phyloP scores from a whole-genome alignment of 1,140 invertebrate genomes.

The Pseudomyrmex cubaensis region DNA sequence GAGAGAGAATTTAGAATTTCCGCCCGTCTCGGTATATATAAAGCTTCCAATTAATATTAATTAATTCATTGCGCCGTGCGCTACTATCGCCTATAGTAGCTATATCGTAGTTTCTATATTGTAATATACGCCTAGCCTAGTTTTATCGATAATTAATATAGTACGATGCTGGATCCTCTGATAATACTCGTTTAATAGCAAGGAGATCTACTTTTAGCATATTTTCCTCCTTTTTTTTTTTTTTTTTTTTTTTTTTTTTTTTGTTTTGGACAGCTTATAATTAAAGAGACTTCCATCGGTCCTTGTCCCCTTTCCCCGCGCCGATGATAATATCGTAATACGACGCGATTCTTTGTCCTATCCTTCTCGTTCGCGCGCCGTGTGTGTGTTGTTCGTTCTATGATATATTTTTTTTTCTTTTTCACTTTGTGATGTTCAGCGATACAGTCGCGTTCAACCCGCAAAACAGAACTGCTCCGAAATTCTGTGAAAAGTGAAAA shows the following conservation, averaged over 20 bases:
- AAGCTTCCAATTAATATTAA: slow-evolving; percentile 58
- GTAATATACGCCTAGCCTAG: slow-evolving; percentile 68
- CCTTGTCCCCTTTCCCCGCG: neutral
- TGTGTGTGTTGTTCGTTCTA: slow-evolving; percentile 38
- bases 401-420: slow-evolving; percentile 42
- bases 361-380: neutral
- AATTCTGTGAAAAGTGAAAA: slow-evolving; percentile 11
- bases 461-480: slow-evolving; percentile 23
- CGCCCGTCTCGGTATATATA: slow-evolving; percentile 6
- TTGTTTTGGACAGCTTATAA: slow-evolving; percentile 74
- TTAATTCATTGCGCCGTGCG: slow-evolving; percentile 59
- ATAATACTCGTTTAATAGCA: slow-evolving; percentile 71
- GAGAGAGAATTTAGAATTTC: slow-evolving; percentile 33
- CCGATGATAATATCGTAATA: slow-evolving; percentile 46
- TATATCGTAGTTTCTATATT: slow-evolving; percentile 60
- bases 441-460: slow-evolving; percentile 31
- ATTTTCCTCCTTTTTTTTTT: slow-evolving; percentile 49
- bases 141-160: slow-evolving; percentile 71
- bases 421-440: neutral
- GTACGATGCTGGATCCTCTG: slow-evolving; percentile 62
- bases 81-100: slow-evolving; percentile 66
- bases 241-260: slow-evolving; percentile 59
- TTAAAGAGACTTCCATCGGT: slow-evolving; percentile 60
- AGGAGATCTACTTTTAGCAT: slow-evolving; percentile 74
- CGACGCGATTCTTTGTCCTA: slow-evolving; percentile 33